These are phyloP conservation scores for Falco naumanni DNA, from an alignment of 2,797 vertebrate genomes.

Conservation along the genomic window DNA sequence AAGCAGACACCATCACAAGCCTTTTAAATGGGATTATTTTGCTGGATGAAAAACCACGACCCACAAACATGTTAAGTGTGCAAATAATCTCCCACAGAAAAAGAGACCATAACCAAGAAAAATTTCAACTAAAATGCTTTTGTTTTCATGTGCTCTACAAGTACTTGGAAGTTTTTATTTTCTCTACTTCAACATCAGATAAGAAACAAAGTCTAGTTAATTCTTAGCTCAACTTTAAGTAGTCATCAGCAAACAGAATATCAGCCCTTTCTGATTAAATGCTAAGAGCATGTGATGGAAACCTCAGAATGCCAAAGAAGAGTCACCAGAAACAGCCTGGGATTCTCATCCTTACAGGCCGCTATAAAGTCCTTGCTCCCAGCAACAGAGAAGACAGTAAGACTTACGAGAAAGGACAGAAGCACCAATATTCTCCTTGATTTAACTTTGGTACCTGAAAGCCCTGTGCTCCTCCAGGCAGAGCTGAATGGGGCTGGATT, in stretches of 20 bases:
- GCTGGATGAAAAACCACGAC: not conserved
- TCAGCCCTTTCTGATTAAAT: not conserved
- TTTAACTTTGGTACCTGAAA: constrained; percentile 85
- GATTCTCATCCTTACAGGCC: not conserved
- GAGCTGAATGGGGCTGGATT: constrained; percentile 76
- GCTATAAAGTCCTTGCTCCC: not conserved
- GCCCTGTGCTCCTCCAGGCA: constrained; percentile 80
- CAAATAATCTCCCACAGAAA: not conserved
- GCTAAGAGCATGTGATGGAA: not conserved
- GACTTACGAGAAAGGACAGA: not conserved
- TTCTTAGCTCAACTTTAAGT: not conserved
- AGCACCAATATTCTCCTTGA: not conserved
- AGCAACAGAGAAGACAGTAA: not conserved
- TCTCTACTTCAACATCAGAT: not conserved
- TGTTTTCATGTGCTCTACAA: not conserved
- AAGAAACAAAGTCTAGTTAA: not conserved
- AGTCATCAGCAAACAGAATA: not conserved
- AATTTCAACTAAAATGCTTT: not conserved
- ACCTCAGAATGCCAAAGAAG: not conserved
- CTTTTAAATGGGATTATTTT: not conserved
- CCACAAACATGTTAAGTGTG: not conserved
- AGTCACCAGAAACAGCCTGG: not conserved
- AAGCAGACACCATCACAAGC: not conserved
- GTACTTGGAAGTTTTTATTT: not conserved
- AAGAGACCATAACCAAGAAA: not conserved